Evolutionary conservation across 2,888 invertebrate genomes (phyloP).

Genomic region (Miltochrista miniata): DNA sequence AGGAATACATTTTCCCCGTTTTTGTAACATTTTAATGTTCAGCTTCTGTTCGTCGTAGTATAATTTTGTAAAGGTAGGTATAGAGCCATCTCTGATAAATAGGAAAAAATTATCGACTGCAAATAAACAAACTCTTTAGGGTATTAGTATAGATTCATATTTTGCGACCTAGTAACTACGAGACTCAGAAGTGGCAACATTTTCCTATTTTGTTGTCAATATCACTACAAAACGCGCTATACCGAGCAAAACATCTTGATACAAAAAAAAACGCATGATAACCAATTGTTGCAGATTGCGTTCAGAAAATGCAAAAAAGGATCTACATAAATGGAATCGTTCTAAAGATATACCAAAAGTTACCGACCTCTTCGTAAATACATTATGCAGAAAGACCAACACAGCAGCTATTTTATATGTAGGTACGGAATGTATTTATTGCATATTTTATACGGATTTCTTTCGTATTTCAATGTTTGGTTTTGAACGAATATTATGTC

Average conservation of each 20-base stretch:
- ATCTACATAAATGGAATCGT: slow-evolving; percentile 16
- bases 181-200: slow-evolving; percentile 68
- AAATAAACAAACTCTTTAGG: too few relatives aligned
- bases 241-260: too few relatives aligned
- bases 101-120: too few relatives aligned
- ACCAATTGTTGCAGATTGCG: slow-evolving; percentile 25
- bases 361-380: slow-evolving; percentile 23
- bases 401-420: slow-evolving; percentile 20
- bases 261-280: too few relatives aligned
- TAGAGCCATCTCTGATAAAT: too few relatives aligned
- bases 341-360: slow-evolving; percentile 14
- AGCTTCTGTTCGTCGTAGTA: too few relatives aligned
- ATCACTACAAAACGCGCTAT: slow-evolving; percentile 61
- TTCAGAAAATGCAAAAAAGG: slow-evolving; percentile 23
- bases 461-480: slow-evolving; percentile 8
- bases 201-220: slow-evolving; percentile 67
- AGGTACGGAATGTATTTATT: slow-evolving; percentile 33
- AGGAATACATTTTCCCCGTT: too few relatives aligned
- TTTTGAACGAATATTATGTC: background rate
- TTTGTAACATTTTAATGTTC: too few relatives aligned
- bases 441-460: slow-evolving; percentile 24
- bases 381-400: slow-evolving; percentile 23
- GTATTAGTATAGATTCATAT: too few relatives aligned
- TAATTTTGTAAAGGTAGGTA: too few relatives aligned
- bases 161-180: slow-evolving; percentile 64